A percentile compares a stretch with the other conserved stretches of the same genome.
Conservation (phyloP, 2,888 invertebrate genomes). For the Allolobophora icterica region DNA sequence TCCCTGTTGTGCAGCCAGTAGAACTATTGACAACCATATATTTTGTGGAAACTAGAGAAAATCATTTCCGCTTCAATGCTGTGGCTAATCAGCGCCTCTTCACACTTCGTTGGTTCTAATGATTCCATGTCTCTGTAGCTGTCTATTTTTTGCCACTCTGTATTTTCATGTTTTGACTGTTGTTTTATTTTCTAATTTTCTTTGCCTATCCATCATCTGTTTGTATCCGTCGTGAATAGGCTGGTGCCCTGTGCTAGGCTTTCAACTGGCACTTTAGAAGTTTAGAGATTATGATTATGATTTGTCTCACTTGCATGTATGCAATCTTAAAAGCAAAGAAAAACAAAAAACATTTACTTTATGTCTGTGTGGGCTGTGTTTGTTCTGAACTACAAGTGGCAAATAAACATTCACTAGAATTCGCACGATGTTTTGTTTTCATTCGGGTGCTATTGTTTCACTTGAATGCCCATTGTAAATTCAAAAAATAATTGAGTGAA, state of each 20-base stretch:
- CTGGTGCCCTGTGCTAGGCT: too few species aligned
- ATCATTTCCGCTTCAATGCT: neutral
- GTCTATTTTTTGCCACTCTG: neutral
- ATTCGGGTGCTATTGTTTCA: neutral
- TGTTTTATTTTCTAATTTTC: neutral
- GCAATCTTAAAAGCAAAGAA: neutral
- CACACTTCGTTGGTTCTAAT: neutral
- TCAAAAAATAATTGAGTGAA: neutral
- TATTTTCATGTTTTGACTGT: neutral
- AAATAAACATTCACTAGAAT: neutral
- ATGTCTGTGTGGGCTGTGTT: neutral
- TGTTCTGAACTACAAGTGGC: neutral
- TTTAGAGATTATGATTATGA: too few species aligned
- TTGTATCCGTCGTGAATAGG: too few species aligned
- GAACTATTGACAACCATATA: neutral
- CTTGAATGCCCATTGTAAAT: neutral
- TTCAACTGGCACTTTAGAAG: too few species aligned
- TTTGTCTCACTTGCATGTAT: neutral
- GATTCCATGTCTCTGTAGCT: neutral
- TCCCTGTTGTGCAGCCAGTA: neutral
- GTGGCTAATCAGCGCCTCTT: neutral
- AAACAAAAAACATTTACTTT: neutral
- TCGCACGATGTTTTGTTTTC: neutral
- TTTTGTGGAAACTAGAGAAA: neutral
- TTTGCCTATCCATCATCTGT: neutral